phyloP scores from a whole-genome alignment of 2,888 invertebrate species.

The Trachelus stipa region DNA sequence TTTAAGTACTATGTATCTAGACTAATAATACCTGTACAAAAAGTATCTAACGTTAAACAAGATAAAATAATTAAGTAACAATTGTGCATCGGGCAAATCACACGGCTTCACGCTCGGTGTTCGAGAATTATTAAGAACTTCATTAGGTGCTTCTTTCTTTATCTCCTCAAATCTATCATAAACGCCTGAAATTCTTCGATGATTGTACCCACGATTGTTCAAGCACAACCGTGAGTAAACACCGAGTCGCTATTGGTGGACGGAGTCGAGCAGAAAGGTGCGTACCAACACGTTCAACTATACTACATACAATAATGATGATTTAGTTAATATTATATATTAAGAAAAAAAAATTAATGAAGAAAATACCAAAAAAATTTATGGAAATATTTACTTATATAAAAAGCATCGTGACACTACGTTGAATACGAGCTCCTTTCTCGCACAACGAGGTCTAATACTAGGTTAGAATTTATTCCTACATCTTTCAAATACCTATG shows the following conservation, averaged over 20 bases:
- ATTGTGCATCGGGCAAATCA: background rate
- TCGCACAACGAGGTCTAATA: background rate
- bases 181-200: background rate
- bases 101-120: background rate
- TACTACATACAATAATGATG: background rate
- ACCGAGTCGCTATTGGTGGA: constrained; percentile 31
- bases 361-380: background rate
- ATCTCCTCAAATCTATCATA: background rate
- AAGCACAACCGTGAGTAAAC: background rate
- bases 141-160: background rate
- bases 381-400: background rate
- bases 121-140: background rate
- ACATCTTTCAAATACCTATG: background rate
- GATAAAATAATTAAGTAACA: constrained; percentile 23
- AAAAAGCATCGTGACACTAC: background rate
- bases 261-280: constrained; percentile 48
- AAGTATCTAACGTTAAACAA: constrained; percentile 32
- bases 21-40: constrained; percentile 34
- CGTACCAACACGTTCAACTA: background rate
- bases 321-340: background rate
- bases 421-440: background rate
- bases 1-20: constrained; percentile 32
- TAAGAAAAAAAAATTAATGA: background rate
- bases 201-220: background rate
- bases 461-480: background rate